Evolutionary conservation across 2,888 invertebrate species (phyloP).

Genomic region (Ochlodes sylvanus): DNA sequence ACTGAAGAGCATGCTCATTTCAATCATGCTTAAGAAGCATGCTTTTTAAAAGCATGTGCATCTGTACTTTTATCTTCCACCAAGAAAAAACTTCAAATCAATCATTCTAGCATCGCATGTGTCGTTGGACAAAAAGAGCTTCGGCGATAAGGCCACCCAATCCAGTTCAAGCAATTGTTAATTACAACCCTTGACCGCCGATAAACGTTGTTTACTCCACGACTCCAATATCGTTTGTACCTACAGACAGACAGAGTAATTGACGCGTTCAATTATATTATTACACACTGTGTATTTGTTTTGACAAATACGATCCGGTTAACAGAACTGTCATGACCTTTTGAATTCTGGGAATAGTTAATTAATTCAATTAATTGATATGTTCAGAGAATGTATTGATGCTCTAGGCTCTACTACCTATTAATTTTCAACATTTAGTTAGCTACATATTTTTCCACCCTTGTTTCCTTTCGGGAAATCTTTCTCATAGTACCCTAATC

Average conservation of each 20-base stretch:
- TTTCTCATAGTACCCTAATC: no score
- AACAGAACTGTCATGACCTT: not conserved
- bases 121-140: not conserved
- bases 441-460: no score
- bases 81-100: not conserved
- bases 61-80: no score
- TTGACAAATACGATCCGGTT: conserved; percentile 13
- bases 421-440: no score
- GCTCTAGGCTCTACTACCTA: no score
- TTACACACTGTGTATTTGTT: not conserved
- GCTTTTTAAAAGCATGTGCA: no score
- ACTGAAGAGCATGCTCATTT: no score
- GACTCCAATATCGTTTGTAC: not conserved
- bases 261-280: not conserved
- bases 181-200: conserved; percentile 13
- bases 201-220: conserved; percentile 14
- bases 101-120: not conserved
- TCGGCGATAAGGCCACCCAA: conserved; percentile 5
- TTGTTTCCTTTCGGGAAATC: no score
- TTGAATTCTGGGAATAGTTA: not conserved
- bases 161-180: conserved; percentile 21
- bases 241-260: not conserved
- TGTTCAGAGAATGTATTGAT: no score
- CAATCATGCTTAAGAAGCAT: no score
- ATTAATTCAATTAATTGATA: not conserved